These are phyloP conservation scores for Catagonus wagneri DNA, from an alignment of 2,113 vertebrate species.

Conservation along the genomic window DNA sequence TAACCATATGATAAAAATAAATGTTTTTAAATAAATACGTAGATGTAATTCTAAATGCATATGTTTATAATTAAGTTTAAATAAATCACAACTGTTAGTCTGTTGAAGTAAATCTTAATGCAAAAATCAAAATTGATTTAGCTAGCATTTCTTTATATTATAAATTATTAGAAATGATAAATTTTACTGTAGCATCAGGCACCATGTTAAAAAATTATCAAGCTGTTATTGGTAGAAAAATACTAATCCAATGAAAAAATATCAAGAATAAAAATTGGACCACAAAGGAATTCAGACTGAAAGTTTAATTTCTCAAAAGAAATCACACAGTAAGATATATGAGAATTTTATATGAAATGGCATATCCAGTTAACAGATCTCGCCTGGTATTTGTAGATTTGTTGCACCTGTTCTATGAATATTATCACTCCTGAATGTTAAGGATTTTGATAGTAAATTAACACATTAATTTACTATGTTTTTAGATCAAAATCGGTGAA, in stretches of 20 bases:
- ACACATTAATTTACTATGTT: background rate
- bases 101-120: background rate
- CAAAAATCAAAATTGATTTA: background rate
- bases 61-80: background rate
- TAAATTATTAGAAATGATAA: background rate
- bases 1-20: background rate
- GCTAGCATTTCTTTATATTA: background rate
- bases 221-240: background rate
- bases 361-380: background rate
- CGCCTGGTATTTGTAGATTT: background rate
- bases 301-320: background rate
- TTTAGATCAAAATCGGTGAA: background rate
- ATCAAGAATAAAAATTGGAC: background rate
- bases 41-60: background rate
- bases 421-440: background rate
- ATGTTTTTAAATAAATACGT: background rate
- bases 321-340: background rate
- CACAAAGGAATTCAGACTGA: background rate
- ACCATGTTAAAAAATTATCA: background rate
- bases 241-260: background rate
- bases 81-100: background rate
- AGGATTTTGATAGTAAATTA: background rate
- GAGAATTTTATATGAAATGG: slow-evolving; percentile 6
- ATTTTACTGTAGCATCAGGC: background rate
- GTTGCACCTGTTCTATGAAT: background rate